Conservation (phyloP, 2,113 vertebrate genomes). For the Stegastes partitus region DNA sequence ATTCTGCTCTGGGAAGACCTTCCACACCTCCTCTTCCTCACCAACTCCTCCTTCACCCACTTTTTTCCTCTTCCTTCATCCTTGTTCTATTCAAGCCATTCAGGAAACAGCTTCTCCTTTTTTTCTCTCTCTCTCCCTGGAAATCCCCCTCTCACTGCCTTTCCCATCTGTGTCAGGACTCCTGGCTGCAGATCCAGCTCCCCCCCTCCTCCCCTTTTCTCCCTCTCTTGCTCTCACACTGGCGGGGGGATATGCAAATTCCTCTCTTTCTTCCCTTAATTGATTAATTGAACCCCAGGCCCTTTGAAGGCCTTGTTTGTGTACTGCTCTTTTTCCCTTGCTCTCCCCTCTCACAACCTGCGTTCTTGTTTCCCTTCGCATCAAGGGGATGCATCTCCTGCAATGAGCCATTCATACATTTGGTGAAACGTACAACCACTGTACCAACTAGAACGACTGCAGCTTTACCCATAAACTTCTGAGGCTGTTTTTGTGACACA, state of each 20-base stretch:
- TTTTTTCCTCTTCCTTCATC: conserved; percentile 60
- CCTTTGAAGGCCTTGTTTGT: conserved; percentile 83
- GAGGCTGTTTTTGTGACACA: not conserved
- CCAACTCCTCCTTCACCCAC: conserved; percentile 45
- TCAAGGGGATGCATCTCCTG: conserved; percentile 42
- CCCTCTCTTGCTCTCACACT: conserved; percentile 62
- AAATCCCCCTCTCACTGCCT: conserved; percentile 72
- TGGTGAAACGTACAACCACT: conserved; percentile 28
- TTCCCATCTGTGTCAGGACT: conserved; percentile 82
- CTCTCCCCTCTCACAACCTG: conserved; percentile 66
- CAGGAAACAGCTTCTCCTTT: conserved; percentile 82
- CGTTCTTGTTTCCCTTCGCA: conserved; percentile 53
- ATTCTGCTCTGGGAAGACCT: conserved; percentile 41
- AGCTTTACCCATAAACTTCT: not conserved
- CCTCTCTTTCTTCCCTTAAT: conserved; percentile 84
- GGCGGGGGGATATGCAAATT: conserved; percentile 82
- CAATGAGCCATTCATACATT: conserved; percentile 38
- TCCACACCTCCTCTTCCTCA: conserved; percentile 57
- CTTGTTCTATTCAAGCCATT: conserved; percentile 80
- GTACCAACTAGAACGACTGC: not conserved
- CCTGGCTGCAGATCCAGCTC: conserved; percentile 73
- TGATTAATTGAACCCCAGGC: conserved; percentile 86
- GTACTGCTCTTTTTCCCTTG: conserved; percentile 52
- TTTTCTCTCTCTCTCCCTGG: conserved; percentile 54
- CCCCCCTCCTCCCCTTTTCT: conserved; percentile 29